Conservation (phyloP, 2,113 vertebrate genomes). For the Manacus vitellinus region DNA sequence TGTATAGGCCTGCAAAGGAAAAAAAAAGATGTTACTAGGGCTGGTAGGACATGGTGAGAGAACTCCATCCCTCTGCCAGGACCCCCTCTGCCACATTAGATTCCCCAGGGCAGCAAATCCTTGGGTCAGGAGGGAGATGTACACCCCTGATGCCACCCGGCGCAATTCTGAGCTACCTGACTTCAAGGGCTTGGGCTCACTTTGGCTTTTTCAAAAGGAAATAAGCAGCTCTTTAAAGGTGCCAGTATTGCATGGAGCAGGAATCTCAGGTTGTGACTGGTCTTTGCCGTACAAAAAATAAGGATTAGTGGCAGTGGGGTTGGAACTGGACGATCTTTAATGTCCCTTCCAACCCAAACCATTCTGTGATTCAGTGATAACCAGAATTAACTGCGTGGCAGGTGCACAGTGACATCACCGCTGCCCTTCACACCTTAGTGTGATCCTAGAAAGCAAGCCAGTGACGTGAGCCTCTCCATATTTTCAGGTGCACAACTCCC, state of each 20-base stretch:
- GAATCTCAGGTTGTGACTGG: neutral
- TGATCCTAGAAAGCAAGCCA: neutral
- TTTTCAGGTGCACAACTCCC: neutral
- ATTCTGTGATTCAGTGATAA: neutral
- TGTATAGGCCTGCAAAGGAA: constrained; percentile 89
- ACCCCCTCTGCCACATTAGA: neutral
- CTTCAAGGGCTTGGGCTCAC: neutral
- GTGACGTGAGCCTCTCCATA: rapidly evolving
- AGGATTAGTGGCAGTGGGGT: neutral
- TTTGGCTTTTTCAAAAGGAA: neutral
- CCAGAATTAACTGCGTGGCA: neutral
- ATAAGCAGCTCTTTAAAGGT: neutral
- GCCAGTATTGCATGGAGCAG: neutral
- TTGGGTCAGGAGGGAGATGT: neutral
- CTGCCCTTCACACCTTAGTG: neutral
- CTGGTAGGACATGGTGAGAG: neutral
- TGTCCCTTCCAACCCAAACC: neutral
- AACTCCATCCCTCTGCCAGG: neutral
- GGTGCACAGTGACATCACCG: neutral
- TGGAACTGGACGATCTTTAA: neutral
- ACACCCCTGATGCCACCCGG: neutral
- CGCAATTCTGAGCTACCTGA: neutral
- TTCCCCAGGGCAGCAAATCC: neutral
- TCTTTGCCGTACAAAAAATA: neutral
- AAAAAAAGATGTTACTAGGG: neutral